These are phyloP conservation scores for Hypomecis atomaria DNA, from an alignment of 2,888 invertebrate genomes.

Conservation along the genomic window DNA sequence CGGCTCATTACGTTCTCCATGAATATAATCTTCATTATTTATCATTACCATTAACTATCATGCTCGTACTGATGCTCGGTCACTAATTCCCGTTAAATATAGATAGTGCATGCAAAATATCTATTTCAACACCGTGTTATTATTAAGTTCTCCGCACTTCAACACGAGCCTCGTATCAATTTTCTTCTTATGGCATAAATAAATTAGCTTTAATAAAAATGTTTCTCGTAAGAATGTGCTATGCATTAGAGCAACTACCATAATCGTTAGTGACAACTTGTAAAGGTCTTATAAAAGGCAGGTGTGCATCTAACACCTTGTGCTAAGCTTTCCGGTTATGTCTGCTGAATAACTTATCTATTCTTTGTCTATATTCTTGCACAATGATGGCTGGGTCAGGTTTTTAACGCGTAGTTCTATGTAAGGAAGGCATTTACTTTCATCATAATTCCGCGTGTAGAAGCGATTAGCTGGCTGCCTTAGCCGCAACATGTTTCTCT, in stretches of 20 bases:
- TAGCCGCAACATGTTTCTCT: conserved; percentile 23
- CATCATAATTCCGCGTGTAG: conserved; percentile 43
- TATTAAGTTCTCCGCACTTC: conserved; percentile 3
- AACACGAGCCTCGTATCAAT: conserved; percentile 8
- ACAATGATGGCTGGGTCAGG: conserved; percentile 39
- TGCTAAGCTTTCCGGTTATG: conserved; percentile 70
- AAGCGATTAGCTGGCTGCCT: conserved; percentile 4
- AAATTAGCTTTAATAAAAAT: conserved; percentile 14
- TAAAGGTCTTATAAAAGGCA: conserved; percentile 52
- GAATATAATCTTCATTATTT: conserved; percentile 4
- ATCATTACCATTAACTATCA: not conserved
- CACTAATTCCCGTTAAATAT: conserved; percentile 12
- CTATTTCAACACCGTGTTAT: conserved; percentile 9
- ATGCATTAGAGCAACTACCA: conserved; percentile 50
- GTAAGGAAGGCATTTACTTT: conserved; percentile 66
- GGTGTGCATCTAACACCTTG: conserved; percentile 74
- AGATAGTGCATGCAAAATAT: conserved; percentile 14
- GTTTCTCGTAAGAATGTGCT: conserved; percentile 35
- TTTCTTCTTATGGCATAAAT: conserved; percentile 11
- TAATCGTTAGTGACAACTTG: conserved; percentile 46
- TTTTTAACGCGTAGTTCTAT: conserved; percentile 36
- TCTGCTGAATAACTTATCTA: conserved; percentile 68
- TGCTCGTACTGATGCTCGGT: not conserved
- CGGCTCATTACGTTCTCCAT: not conserved
- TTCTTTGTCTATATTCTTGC: conserved; percentile 58